Evolutionary conservation across 1,140 invertebrate genomes (phyloP).

Genomic region (Mesaphorura yosii): DNA sequence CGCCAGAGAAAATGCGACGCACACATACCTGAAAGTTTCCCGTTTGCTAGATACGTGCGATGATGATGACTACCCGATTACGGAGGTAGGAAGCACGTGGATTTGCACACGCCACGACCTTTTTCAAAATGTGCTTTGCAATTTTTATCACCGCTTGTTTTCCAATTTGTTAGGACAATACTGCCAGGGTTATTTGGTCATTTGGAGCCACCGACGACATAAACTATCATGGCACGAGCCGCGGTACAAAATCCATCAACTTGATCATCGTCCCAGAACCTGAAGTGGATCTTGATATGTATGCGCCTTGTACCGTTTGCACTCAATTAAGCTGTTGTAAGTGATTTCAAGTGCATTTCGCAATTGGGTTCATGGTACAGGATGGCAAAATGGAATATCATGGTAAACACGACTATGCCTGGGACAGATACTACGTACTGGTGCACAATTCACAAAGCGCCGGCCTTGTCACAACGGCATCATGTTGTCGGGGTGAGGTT

Average conservation of each 20-base stretch:
- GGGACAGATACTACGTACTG: conserved; percentile 8
- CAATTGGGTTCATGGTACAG: not conserved
- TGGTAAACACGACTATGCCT: not conserved
- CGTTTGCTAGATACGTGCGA: conserved; percentile 57
- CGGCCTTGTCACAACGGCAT: not conserved
- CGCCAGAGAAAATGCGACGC: conserved; percentile 57
- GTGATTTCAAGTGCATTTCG: not conserved
- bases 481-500: conserved; percentile 18
- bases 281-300: not conserved
- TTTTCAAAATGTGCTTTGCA: not conserved
- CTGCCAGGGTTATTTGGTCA: not conserved
- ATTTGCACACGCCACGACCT: not conserved
- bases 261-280: not conserved
- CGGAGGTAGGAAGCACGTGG: not conserved
- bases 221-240: conserved; percentile 5
- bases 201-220: not conserved
- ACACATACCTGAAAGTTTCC: conserved; percentile 54
- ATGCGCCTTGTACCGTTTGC: no score
- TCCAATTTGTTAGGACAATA: not conserved
- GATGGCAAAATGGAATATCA: not conserved
- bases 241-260: not conserved
- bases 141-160: not conserved
- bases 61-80: conserved; percentile 11
- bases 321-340: no score
- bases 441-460: conserved; percentile 13